Conservation (phyloP, 2,797 vertebrate genomes). For the Lacerta agilis region DNA sequence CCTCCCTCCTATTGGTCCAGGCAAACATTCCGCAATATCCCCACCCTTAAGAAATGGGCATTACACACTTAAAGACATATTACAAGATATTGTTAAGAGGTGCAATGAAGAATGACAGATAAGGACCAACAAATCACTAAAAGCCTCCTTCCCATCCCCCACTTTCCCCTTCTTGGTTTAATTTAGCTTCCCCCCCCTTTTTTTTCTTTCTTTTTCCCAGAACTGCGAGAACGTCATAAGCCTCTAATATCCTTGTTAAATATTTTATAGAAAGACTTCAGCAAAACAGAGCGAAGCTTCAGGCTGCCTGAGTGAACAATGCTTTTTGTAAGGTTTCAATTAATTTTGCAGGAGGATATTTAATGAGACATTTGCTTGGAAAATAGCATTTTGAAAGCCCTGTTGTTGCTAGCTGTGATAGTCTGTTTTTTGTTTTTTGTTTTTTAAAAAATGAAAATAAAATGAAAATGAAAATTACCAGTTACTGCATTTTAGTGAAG, state of each 20-base stretch:
- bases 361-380: conserved; percentile 34
- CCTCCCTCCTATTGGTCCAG: not conserved
- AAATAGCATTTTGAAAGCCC: conserved; percentile 16
- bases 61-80: conserved; percentile 1
- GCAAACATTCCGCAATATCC: not conserved
- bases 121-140: not conserved
- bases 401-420: not conserved
- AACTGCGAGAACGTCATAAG: conserved; percentile 22
- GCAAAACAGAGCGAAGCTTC: conserved; percentile 15
- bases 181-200: not conserved
- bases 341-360: conserved; percentile 30
- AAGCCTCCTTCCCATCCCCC: not conserved
- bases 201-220: not conserved
- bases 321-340: conserved; percentile 7
- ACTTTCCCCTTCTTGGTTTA: not conserved
- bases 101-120: not conserved
- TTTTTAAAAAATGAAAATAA: not conserved
- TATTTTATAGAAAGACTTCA: conserved; percentile 24
- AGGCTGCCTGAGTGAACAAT: not conserved
- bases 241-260: not conserved
- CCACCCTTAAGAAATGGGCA: not conserved
- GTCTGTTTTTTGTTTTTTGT: not conserved
- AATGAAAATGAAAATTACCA: not conserved
- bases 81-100: not conserved
- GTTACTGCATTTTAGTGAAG: not conserved